Evolutionary conservation across 92 coral and sea anemone genomes (phyloP).

Genomic region (Paragorgia papillata): DNA sequence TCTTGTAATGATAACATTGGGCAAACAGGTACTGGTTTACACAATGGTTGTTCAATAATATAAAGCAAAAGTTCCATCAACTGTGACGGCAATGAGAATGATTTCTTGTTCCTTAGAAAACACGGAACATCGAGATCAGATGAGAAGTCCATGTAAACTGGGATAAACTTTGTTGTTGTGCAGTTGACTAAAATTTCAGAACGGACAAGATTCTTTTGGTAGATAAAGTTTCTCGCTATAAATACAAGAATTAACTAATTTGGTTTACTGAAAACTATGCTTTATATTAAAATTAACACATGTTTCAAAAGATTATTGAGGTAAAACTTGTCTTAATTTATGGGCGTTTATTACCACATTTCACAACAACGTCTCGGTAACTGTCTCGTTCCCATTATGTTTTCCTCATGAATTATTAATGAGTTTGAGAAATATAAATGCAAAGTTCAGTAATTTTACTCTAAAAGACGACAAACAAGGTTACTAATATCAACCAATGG

Average conservation of each 20-base stretch:
- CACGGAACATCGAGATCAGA: slow-evolving; percentile 28
- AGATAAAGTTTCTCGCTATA: slow-evolving; percentile 29
- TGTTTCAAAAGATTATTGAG: too few species aligned
- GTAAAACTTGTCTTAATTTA: too few species aligned
- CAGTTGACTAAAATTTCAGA: slow-evolving; percentile 29
- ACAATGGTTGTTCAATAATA: slow-evolving; percentile 30
- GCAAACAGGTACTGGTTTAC: slow-evolving; percentile 15
- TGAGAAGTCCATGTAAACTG: slow-evolving; percentile 35
- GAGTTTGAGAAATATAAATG: too few species aligned
- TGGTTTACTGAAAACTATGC: too few species aligned
- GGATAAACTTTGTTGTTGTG: slow-evolving; percentile 35
- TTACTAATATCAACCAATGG: too few species aligned
- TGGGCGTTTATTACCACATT: too few species aligned
- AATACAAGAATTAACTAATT: background rate
- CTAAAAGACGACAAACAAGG: too few species aligned
- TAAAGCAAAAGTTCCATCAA: slow-evolving; percentile 29
- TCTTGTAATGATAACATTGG: slow-evolving; percentile 10
- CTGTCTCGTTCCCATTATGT: too few species aligned
- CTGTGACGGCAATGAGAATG: slow-evolving; percentile 41
- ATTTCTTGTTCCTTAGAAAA: slow-evolving; percentile 25
- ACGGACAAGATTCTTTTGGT: slow-evolving; percentile 32
- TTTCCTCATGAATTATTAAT: too few species aligned
- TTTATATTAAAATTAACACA: too few species aligned
- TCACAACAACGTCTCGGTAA: too few species aligned
- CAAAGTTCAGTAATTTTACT: too few species aligned